These are phyloP conservation scores for Copidosoma aretas DNA, from an alignment of 2,888 invertebrate genomes.

Conservation along the genomic window DNA sequence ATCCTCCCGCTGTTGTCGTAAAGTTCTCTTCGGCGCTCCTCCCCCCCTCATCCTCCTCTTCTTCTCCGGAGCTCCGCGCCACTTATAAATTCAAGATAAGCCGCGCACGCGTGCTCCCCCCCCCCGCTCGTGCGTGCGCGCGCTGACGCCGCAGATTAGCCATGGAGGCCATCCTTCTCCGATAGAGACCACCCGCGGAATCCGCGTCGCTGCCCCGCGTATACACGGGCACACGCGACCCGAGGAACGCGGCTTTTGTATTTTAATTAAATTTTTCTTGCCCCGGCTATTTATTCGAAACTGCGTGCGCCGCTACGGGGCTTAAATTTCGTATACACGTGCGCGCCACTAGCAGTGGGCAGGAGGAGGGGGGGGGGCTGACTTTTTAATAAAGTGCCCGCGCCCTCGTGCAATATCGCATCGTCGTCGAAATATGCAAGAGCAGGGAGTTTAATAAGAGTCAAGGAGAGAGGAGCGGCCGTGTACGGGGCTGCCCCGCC, in stretches of 20 bases:
- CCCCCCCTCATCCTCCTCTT: background rate
- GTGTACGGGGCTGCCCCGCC: background rate
- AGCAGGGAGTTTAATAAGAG: conserved; percentile 33
- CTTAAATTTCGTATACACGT: background rate
- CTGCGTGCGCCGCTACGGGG: background rate
- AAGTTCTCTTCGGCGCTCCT: background rate
- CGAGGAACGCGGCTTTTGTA: conserved; percentile 27
- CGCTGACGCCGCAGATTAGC: conserved; percentile 18
- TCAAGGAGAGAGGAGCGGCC: conserved; percentile 2
- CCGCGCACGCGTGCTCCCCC: conserved; percentile 23
- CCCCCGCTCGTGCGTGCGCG: conserved; percentile 37
- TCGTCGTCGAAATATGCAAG: conserved; percentile 32
- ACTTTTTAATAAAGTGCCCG: conserved; percentile 35
- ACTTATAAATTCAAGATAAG: conserved; percentile 45
- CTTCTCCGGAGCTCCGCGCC: conserved; percentile 15
- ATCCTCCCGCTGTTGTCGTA: background rate
- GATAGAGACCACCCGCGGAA: conserved; percentile 23
- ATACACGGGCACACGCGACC: background rate
- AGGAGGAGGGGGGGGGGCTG: background rate
- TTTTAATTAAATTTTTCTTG: conserved; percentile 37
- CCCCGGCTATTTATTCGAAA: conserved; percentile 24
- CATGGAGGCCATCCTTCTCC: conserved; percentile 30
- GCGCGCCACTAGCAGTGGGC: background rate
- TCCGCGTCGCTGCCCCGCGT: conserved; percentile 28
- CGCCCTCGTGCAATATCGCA: conserved; percentile 13